These are phyloP conservation scores for Oryzias melastigma DNA, from an alignment of 2,113 vertebrate species.

Conservation along the genomic window DNA sequence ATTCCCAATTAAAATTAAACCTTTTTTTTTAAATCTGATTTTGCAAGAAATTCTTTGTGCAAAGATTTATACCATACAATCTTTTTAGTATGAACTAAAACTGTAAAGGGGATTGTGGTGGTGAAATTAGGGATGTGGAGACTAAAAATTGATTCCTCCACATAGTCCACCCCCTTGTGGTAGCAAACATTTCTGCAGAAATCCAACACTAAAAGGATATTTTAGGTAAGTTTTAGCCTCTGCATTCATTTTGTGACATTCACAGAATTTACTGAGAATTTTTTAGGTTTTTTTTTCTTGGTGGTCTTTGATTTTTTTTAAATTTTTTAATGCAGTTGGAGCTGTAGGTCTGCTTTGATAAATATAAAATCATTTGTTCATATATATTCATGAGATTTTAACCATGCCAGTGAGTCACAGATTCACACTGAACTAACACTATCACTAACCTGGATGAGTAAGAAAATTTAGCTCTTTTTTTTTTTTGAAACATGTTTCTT, in stretches of 20 bases:
- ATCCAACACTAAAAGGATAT: not conserved
- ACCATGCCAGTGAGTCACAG: not conserved
- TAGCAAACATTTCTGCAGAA: conserved; percentile 23
- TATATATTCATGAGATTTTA: not conserved
- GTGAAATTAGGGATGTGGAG: not conserved
- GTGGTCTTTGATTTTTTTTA: no score
- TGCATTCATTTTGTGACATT: no score
- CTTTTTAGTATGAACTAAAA: no score
- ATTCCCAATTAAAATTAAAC: not conserved
- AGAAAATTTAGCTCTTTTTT: not conserved
- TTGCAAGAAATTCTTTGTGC: no score
- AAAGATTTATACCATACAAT: no score
- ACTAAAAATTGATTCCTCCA: not conserved
- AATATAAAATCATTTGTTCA: not conserved
- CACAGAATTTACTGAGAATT: no score
- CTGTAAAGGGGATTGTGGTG: no score
- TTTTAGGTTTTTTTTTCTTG: no score
- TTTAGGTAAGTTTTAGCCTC: no score
- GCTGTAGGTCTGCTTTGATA: not conserved
- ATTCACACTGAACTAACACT: not conserved
- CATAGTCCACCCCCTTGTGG: conserved; percentile 54
- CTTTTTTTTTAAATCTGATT: no score
- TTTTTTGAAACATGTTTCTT: not conserved
- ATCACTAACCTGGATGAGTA: not conserved
- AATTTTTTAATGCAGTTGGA: not conserved